Base-by-base conservation (phyloP, 2,797 vertebrate species). In the Myotis pilosus region DNA sequence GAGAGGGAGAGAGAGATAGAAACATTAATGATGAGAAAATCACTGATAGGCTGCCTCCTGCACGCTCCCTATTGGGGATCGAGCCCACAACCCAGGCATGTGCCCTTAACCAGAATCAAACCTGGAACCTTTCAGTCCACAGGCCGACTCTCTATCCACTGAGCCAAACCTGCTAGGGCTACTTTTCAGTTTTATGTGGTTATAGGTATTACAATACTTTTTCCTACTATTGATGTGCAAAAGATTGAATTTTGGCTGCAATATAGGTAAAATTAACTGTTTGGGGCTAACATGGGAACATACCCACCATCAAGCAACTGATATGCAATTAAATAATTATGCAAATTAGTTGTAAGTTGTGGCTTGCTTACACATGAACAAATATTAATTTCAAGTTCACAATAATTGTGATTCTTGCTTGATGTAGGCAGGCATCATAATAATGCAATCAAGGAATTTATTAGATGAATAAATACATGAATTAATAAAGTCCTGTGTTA, bases 331-430 rank as follows among this genome's bases (percentile, higher is more conserved):
- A 36, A 83, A 44, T 93, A 80, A 62, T 64, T 79, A 60, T 44
- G 57, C 11, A 86, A 89, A 47, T 7, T 5, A 51, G 49, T 64
- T 72, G 8, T 81, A 89, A 85, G 4, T 36, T 72, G 36, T 88
- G 60, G 19, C 51, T 92, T 89, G 17, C 66, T 91, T 85, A 64
- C 47, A 71, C 10, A 38, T 16, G 62, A 91, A 66, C 30, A 82
- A 87, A 83, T 80, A 47, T 55, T n/a, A 55, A 19, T 66, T 66
- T 66, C 51, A 38, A 84, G 55, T 71, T 88, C 44, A 92, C 12
- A 33, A 79, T 81, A 62, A 51, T 84, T 93, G 74, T 81, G 20
- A 92, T 78, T 89, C 60, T 90, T 10, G 47, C 30, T 93, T 95
- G 64, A 55, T 87, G 25, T 60, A 41, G 41, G 5, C 22, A 85